Percentiles rank a stretch among this genome's conserved stretches.
These are phyloP conservation scores for Metallyticus violacea DNA, from an alignment of 2,888 invertebrate species.

Conservation along the genomic window DNA sequence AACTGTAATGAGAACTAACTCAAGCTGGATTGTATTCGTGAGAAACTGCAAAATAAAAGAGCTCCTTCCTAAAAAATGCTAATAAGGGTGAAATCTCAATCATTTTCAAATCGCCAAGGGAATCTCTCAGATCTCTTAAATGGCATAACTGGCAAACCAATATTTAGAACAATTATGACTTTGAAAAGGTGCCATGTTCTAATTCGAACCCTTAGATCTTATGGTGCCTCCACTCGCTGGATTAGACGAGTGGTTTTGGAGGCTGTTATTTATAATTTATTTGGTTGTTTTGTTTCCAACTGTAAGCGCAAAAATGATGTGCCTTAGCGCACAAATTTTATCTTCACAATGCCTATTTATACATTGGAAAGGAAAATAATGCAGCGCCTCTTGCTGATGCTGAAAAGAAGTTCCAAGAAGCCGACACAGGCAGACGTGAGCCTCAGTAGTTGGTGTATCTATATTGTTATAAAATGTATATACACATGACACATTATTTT, in stretches of 20 bases:
- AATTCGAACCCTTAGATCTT: background rate
- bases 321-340: conserved; percentile 30
- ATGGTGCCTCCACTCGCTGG: background rate
- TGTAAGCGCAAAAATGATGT: conserved; percentile 28
- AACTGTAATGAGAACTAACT: background rate
- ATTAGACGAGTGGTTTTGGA: background rate
- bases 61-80: background rate
- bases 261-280: background rate
- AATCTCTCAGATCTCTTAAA: background rate
- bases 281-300: background rate
- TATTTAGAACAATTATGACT: background rate
- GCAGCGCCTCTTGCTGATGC: conserved; percentile 21
- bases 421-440: conserved; percentile 34
- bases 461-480: too few species aligned
- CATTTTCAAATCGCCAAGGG: background rate
- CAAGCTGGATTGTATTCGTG: background rate
- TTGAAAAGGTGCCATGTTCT: background rate
- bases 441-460: too few species aligned
- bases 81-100: background rate
- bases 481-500: too few species aligned
- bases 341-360: conserved; percentile 31
- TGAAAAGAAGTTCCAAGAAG: conserved; percentile 27
- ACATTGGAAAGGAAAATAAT: conserved; percentile 26
- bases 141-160: background rate
- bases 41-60: background rate